phyloP scores from a whole-genome alignment of 2,797 vertebrate species.

The Coendou prehensilis region DNA sequence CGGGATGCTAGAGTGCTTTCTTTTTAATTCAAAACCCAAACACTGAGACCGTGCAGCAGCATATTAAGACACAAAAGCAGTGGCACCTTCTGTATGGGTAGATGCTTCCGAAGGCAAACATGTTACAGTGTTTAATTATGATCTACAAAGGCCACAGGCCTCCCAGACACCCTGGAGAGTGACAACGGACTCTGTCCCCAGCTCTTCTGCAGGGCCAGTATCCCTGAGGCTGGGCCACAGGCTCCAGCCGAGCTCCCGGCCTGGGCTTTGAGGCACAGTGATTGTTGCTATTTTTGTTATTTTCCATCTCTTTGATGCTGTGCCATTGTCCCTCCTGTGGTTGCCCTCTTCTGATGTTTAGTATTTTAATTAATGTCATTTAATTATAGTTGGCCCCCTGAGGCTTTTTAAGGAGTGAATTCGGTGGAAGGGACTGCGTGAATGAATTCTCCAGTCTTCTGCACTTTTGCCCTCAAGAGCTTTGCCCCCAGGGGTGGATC shows the following conservation, averaged over 20 bases:
- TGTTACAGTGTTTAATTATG: background rate
- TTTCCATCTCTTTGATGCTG: conserved; percentile 54
- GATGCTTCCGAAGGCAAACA: background rate
- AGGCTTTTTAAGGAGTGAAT: conserved; percentile 36
- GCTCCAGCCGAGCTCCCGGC: background rate
- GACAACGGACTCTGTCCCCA: background rate
- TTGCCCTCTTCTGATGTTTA: conserved; percentile 70
- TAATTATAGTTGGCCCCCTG: conserved; percentile 72
- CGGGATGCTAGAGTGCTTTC: background rate
- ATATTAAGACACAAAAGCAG: background rate
- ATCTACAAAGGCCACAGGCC: background rate
- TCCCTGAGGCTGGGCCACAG: background rate
- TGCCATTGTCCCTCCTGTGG: conserved; percentile 58
- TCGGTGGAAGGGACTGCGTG: background rate
- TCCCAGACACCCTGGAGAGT: background rate
- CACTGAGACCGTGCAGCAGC: background rate
- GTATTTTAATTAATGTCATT: conserved; percentile 79
- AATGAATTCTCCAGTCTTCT: background rate
- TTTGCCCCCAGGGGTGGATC: background rate
- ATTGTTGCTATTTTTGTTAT: conserved; percentile 69
- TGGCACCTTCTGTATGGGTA: fast-evolving
- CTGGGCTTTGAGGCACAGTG: background rate
- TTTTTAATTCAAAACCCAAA: conserved; percentile 36
- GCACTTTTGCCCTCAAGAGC: background rate
- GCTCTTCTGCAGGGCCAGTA: background rate